Conservation (phyloP, 2,888 invertebrate species). For the Antheraea assamensis region DNA sequence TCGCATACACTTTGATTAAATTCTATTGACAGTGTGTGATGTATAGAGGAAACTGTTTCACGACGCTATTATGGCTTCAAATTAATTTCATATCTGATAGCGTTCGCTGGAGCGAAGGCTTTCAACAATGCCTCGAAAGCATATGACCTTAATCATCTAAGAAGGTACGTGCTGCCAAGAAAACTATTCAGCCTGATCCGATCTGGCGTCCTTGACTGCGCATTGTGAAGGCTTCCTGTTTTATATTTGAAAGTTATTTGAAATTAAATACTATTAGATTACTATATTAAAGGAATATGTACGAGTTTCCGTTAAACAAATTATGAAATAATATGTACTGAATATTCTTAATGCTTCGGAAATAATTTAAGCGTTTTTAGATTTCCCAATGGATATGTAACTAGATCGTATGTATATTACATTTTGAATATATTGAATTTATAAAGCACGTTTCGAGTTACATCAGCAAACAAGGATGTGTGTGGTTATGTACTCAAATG, state of each 20-base stretch:
- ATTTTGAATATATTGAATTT: background rate
- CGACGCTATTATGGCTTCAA: background rate
- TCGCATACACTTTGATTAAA: background rate
- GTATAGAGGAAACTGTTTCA: background rate
- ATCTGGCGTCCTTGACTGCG: conserved; percentile 31
- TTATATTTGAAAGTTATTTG: background rate
- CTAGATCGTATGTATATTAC: background rate
- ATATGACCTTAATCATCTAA: conserved; percentile 6
- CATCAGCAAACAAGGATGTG: conserved; percentile 15
- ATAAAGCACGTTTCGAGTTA: background rate
- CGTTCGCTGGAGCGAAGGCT: background rate
- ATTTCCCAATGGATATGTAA: background rate
- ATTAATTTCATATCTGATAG: background rate
- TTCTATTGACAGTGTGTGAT: background rate
- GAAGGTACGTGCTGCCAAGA: conserved; percentile 24
- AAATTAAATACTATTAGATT: background rate
- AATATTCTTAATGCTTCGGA: background rate
- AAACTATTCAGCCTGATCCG: conserved; percentile 32
- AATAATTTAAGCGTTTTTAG: background rate
- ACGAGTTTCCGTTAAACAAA: background rate
- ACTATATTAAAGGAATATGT: background rate
- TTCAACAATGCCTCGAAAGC: background rate
- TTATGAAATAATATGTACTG: background rate
- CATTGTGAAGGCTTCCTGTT: conserved; percentile 32
- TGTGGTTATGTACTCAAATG: conserved; percentile 15